A percentile compares a stretch with the other conserved stretches of the same genome.
Conservation (phyloP, 2,888 invertebrate genomes). For the Amblyjoppa fuscipennis region DNA sequence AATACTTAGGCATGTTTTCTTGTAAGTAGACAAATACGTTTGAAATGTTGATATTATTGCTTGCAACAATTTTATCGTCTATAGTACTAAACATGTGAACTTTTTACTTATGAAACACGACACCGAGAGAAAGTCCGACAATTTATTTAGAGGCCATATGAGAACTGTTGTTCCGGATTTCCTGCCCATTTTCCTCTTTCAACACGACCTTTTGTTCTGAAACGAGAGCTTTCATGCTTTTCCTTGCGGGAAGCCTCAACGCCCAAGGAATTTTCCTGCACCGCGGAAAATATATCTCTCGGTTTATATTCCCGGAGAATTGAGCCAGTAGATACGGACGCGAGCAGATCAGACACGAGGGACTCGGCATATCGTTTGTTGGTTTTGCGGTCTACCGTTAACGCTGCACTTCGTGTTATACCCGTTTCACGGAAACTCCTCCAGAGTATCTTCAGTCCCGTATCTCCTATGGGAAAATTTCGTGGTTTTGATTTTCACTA, state of each 20-base stretch:
- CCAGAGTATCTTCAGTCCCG: constrained; percentile 12
- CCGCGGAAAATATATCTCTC: constrained; percentile 43
- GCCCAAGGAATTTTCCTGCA: constrained; percentile 47
- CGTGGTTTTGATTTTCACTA: constrained; percentile 57
- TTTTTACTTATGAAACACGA: too few relatives aligned
- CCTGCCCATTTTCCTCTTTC: too few relatives aligned
- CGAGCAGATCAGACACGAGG: constrained; percentile 54
- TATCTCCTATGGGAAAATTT: constrained; percentile 64
- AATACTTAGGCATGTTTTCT: too few relatives aligned
- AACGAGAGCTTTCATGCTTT: constrained; percentile 29
- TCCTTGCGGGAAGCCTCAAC: constrained; percentile 50
- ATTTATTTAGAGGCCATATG: too few relatives aligned
- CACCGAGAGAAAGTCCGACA: too few relatives aligned
- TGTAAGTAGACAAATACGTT: too few relatives aligned
- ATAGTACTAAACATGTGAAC: too few relatives aligned
- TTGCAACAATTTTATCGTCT: too few relatives aligned
- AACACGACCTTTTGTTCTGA: background rate
- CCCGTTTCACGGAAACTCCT: constrained; percentile 70
- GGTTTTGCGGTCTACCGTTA: constrained; percentile 83
- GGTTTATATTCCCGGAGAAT: constrained; percentile 35
- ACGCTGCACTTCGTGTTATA: constrained; percentile 75
- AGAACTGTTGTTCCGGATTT: too few relatives aligned
- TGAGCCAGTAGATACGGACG: constrained; percentile 57
- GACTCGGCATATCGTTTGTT: constrained; percentile 76
- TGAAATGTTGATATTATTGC: too few relatives aligned